Percentiles rank a stretch among this genome's conserved stretches.
Evolutionary conservation across 2,797 vertebrate genomes (phyloP).

Genomic region (Phoebastria nigripes): DNA sequence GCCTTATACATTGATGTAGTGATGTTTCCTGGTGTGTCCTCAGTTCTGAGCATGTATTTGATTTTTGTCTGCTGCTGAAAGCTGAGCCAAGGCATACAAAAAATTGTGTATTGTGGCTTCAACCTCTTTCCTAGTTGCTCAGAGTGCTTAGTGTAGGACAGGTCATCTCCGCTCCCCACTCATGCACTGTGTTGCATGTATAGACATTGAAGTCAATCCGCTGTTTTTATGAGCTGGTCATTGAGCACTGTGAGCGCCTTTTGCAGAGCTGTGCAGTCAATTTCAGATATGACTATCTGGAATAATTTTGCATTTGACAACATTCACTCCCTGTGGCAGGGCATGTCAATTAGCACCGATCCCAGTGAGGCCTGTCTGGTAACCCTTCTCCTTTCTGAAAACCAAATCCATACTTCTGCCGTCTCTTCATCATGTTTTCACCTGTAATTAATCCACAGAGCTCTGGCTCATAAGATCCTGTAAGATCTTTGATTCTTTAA

Average conservation of each 20-base stretch:
- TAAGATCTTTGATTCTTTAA: neutral
- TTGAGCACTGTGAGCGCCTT: neutral
- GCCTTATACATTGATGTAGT: neutral
- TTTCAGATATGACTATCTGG: neutral
- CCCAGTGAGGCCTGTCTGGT: neutral
- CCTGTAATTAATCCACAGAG: neutral
- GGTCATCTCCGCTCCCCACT: neutral
- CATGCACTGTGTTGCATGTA: rapidly evolving
- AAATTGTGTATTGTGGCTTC: neutral
- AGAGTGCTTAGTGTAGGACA: neutral
- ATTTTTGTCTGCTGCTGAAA: neutral
- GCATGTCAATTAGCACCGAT: neutral
- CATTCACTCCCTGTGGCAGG: neutral
- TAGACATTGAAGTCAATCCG: neutral
- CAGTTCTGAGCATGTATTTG: neutral
- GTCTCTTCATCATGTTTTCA: neutral
- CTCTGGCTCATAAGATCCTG: neutral
- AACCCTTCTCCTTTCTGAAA: neutral
- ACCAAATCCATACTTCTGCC: neutral
- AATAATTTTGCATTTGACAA: neutral
- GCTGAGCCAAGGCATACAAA: neutral
- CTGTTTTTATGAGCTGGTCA: neutral
- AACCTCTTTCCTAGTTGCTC: neutral
- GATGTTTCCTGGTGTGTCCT: neutral
- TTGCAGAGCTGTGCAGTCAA: neutral